Percentiles rank a stretch among this genome's conserved stretches.
Conservation (phyloP, 2,797 vertebrate species). For the Calcarius lapponicus region DNA sequence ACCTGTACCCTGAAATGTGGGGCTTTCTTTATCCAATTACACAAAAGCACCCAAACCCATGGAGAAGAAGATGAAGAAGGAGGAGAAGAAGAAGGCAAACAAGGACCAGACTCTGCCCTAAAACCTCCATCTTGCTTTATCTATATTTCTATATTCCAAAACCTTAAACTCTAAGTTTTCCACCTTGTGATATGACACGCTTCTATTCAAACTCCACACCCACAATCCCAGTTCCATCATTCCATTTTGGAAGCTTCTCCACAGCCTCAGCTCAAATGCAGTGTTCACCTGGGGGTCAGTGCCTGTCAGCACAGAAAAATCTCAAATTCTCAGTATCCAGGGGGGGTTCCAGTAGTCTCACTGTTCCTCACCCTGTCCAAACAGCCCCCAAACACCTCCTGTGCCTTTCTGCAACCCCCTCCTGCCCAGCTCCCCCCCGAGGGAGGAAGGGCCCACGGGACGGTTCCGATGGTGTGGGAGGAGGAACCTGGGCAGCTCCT, state of each 20-base stretch:
- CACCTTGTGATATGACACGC: neutral
- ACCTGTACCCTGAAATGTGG: rapidly evolving
- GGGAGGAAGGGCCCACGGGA: neutral
- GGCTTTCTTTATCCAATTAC: neutral
- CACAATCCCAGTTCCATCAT: neutral
- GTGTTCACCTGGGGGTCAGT: neutral
- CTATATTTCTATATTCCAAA: neutral
- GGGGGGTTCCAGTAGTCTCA: no score
- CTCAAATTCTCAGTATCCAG: no score
- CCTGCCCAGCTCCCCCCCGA: neutral
- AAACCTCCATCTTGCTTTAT: neutral
- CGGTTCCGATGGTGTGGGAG: rapidly evolving
- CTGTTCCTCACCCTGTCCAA: neutral
- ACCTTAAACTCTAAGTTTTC: neutral
- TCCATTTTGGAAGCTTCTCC: no score
- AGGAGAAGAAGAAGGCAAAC: no score
- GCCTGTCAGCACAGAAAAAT: no score
- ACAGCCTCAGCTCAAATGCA: no score
- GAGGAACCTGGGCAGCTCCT: neutral
- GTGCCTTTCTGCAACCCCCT: neutral
- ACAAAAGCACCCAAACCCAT: neutral
- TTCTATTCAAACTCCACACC: neutral
- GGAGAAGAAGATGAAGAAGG: neutral
- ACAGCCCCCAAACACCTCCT: neutral
- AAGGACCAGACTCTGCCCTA: neutral